Evolutionary conservation across 64 coral and sea anemone species (phyloP), one percentile per base, ranked within the genome.

Genomic region (Orbicella faveolata): DNA sequence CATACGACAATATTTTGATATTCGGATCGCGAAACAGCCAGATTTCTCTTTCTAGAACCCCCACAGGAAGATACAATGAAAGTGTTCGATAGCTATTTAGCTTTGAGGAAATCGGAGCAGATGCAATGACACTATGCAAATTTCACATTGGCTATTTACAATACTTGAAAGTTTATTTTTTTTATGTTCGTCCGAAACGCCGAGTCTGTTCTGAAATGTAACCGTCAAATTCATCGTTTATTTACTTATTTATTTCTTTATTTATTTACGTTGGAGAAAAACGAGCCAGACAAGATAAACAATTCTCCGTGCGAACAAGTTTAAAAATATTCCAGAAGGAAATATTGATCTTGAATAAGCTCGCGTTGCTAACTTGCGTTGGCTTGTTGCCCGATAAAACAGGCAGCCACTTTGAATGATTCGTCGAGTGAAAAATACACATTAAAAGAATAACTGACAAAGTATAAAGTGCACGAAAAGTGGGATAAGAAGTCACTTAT

Each of bases 1-100:
- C 36, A 36, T 9, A 12, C 65, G 65, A n/a, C 23, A 73, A 72
- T 85, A 72, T 85, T 83, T 85, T 72, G 63, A 37, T 51, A 85
- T 72, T 85, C 30, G 21, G 64, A 10, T 48, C 68, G 18, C 36
- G 68, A 84, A 68, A 20, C 33, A 69, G 81, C 36, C 36, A 84
- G 14, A 77, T 52, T 72, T 79, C 20, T 59, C 57, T 79, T 19
- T 33, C 37, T 72, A 26, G 82, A 70, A 70, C 66, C 82, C 65
- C 63, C 36, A 53, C 21, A 85, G 65, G 10, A 72, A 26, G 15
- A 30, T 3, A 73, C 62, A 85, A 85, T 33, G 20, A 10, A 41
- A 19, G 15, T 4, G 23, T 37, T 85, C 20, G 18, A 84, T 63
- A 68, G 59, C 34, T 80, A 34, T 80, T 80, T 59, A 52, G 23